Base-by-base conservation (phyloP, 1,140 invertebrate species). In the Bombus sylvicola region DNA sequence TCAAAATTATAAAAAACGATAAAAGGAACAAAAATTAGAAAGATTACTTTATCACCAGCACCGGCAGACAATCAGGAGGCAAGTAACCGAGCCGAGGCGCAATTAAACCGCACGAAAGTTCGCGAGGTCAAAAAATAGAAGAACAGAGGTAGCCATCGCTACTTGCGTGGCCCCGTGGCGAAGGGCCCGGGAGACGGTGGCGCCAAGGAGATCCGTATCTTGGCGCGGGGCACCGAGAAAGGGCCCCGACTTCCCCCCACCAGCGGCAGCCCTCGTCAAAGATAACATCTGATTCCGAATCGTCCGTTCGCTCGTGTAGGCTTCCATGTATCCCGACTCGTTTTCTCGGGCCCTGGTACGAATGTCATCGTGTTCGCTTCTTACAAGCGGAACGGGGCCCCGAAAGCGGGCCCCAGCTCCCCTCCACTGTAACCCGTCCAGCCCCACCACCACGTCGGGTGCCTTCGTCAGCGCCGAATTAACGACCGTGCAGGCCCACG, bases 281-380 rank as follows among this genome's bases (percentile, higher is more conserved):
- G 94, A 94, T 94, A 94, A 93, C 93, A 94, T 94, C 94, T 94
- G 94, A 94, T 94, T 94, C 92, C 91, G 92, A 94, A 93, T 92
- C 92, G 92, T 89, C 89, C 92, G 87, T 89, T 91, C 91, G 87
- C 85, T 89, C 89, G 89, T 91, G 88, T 91, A 92, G 85, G 89
- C 91, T 92, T 92, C 90, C 88, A 92, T 92, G 90, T 92, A 92
- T 80, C 83, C 87, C 81, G 84, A 88, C 88, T 91, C 87, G 91
- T 89, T 91, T 89, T 82, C 87, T 91, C 88, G 89, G 77, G 87
- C 89, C 88, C 75, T 59, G 75, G 88, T 90, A 90, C 87, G 89
- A 90, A 91, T 91, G 89, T 91, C 89, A 91, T 91, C 89, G 89
- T 91, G 83, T 90, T 88, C 83, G 71, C 82, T 88, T 91, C 90